Evolutionary conservation across 2,113 vertebrate genomes (phyloP).

Genomic region (Corythornis cristatus): DNA sequence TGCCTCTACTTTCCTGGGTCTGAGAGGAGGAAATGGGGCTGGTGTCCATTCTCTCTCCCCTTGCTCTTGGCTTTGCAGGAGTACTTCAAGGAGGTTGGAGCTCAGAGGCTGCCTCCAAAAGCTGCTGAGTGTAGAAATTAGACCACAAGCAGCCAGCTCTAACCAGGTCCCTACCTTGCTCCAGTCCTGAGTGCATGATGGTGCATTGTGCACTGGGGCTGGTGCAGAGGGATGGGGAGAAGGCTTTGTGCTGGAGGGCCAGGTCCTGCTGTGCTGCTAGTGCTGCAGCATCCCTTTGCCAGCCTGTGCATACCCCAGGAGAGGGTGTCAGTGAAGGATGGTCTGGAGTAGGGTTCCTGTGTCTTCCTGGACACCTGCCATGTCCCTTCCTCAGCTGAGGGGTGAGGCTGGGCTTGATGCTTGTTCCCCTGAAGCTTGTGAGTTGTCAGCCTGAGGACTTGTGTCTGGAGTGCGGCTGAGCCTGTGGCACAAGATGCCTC

Average conservation of each 20-base stretch:
- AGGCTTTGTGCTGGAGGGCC: neutral
- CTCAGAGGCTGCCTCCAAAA: neutral
- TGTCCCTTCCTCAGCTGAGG: neutral
- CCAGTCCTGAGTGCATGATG: neutral
- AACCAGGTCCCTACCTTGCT: neutral
- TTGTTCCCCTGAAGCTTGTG: neutral
- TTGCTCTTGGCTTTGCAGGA: neutral
- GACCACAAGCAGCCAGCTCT: neutral
- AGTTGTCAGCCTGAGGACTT: neutral
- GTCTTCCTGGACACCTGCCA: rapidly evolving
- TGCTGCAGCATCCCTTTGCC: neutral
- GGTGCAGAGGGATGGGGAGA: neutral
- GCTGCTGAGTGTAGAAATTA: neutral
- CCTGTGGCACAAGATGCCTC: neutral
- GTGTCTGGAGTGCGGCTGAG: neutral
- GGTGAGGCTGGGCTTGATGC: neutral
- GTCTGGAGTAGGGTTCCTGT: neutral
- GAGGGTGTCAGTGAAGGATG: neutral
- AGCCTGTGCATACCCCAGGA: rapidly evolving
- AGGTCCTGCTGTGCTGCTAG: neutral
- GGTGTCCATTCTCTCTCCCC: neutral
- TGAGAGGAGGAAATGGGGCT: neutral
- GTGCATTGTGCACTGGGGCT: neutral
- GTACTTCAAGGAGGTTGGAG: neutral
- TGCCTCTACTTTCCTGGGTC: neutral